Evolutionary conservation across 2,888 invertebrate genomes (phyloP).

Genomic region (Morinoia aosen): DNA sequence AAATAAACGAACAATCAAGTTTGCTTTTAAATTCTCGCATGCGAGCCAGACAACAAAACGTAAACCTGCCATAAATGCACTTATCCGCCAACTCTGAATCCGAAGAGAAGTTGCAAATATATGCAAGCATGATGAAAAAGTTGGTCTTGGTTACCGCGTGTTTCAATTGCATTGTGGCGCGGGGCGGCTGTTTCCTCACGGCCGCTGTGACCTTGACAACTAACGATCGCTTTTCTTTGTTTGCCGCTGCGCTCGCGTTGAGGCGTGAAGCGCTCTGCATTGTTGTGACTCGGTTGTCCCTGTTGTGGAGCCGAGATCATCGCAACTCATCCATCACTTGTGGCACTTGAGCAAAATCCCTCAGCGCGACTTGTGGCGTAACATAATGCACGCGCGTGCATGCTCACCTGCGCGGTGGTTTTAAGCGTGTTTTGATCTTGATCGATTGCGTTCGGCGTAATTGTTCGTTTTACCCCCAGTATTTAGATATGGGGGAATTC

Average conservation of each 20-base stretch:
- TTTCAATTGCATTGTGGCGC: background rate
- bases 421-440: background rate
- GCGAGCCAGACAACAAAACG: no score
- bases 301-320: background rate
- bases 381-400: background rate
- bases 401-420: background rate
- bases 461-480: background rate
- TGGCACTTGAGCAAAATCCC: background rate
- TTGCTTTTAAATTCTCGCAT: background rate
- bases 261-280: background rate
- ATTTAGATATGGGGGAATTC: background rate
- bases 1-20: background rate
- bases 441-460: background rate
- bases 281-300: background rate
- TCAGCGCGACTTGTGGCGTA: background rate
- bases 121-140: background rate
- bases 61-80: background rate
- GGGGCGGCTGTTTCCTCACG: background rate
- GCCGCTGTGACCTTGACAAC: background rate
- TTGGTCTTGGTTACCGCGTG: background rate
- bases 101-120: background rate
- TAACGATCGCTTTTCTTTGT: background rate
- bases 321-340: constrained; percentile 1
- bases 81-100: background rate
- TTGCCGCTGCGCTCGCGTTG: background rate